These are phyloP conservation scores for Montipora foliosa DNA, from an alignment of 64 coral and sea anemone genomes.

Conservation along the genomic window DNA sequence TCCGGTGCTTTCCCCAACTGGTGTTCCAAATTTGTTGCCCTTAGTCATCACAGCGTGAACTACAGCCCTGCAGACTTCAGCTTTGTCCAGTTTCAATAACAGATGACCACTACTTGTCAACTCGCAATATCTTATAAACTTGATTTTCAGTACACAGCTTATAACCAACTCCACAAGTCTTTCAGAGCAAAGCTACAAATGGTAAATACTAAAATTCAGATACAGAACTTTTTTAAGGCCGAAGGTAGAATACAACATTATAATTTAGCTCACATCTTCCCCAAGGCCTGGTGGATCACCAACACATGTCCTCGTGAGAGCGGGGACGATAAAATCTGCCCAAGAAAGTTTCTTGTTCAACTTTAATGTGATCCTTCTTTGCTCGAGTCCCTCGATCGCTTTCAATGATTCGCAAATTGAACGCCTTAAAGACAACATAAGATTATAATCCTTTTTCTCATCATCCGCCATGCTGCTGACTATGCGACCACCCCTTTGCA, in stretches of 20 bases:
- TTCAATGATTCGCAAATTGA: not conserved
- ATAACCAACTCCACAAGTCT: too few species aligned
- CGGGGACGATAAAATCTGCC: constrained; percentile 32
- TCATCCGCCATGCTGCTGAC: not conserved
- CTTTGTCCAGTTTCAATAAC: not conserved
- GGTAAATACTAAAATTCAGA: too few species aligned
- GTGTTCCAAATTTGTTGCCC: not conserved
- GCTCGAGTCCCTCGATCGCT: not conserved
- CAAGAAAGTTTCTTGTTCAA: constrained; percentile 19
- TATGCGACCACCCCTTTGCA: not conserved
- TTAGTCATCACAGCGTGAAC: not conserved
- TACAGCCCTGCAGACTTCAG: not conserved
- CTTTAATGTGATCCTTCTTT: not conserved
- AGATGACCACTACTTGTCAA: not conserved
- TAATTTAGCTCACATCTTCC: not conserved
- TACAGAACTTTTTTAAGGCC: too few species aligned
- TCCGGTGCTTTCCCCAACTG: not conserved
- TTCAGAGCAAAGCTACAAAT: too few species aligned
- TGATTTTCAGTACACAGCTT: not conserved
- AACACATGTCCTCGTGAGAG: not conserved
- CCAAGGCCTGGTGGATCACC: not conserved
- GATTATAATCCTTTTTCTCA: not conserved
- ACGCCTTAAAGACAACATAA: not conserved
- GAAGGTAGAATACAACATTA: too few species aligned
- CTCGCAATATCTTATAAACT: constrained; percentile 13